Evolutionary conservation across 2,113 vertebrate genomes (phyloP), one percentile per base, ranked within the genome.

Genomic region (Stegostoma tigrinum): DNA sequence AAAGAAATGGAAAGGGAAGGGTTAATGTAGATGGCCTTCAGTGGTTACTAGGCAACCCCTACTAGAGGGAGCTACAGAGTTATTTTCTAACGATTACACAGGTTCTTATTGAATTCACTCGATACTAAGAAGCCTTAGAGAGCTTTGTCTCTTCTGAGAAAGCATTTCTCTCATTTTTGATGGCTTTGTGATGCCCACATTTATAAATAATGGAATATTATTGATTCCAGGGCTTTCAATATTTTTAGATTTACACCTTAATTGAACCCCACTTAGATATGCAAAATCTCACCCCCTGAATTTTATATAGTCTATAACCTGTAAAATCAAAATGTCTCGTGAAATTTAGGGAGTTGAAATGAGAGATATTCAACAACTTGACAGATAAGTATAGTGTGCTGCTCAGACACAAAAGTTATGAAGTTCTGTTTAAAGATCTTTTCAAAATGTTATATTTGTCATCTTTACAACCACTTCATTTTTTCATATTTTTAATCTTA

Each of bases 21-120:
- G 68, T 95, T 95, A 95, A 95, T 52, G 34, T 34, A 38, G 12
- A 95, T 75, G 94, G 68, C 24, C 68, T 70, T 95, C 67, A 72
- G 68, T 72, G 94, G 94, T 95, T 95, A 95, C 94, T 95, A 95
- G 94, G 94, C 94, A 95, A 95, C 94, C 67, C 67, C 67, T 45
- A 95, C 94, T 72, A 95, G 94, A 95, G 94, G 67, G 67, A 95
- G 94, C 67, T 70, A 42, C 94, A 72, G 93, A 95, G 93, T 72
- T 95, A 48, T 72, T 95, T 95, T 95, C 93, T 12, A 95, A 68
- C 75, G 24, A 48, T 72, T 75, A 42, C 27, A 72, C 38, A 45
- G 91, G 19, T 70, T 68, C 87, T 21, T 67, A 38, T 66, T 72
- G 68, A 95, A 72, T 95, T 30, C 45, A 72, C 27, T 72, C 67